These are phyloP conservation scores for Tuta absoluta DNA, from an alignment of 2,888 invertebrate genomes.

Conservation along the genomic window DNA sequence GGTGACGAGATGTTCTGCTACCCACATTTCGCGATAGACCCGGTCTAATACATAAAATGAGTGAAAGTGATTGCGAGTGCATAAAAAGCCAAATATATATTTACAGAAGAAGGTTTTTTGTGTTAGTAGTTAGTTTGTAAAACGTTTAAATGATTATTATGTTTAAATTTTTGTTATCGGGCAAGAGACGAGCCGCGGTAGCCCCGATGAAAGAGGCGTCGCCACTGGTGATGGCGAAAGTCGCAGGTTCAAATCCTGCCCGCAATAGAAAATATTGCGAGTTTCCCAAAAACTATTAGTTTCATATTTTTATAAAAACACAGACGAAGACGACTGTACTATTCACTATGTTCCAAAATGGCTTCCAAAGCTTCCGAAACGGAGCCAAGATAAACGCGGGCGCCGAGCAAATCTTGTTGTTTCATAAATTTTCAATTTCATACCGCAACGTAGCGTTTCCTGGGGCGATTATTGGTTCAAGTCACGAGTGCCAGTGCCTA, in stretches of 20 bases:
- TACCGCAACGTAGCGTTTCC: slow-evolving; percentile 42
- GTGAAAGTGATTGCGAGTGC: too few species aligned
- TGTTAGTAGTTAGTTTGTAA: too few species aligned
- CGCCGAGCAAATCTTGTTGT: slow-evolving; percentile 46
- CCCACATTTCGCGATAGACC: too few species aligned
- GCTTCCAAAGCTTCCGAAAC: slow-evolving; percentile 27
- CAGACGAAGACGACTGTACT: neutral
- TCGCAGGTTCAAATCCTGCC: neutral
- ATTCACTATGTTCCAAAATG: slow-evolving; percentile 3
- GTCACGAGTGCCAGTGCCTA: neutral
- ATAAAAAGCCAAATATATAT: too few species aligned
- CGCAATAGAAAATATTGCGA: neutral
- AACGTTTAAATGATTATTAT: too few species aligned
- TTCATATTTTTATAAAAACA: neutral
- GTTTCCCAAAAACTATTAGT: neutral
- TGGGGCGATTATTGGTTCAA: slow-evolving; percentile 6
- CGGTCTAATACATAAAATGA: too few species aligned
- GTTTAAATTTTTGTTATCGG: too few species aligned
- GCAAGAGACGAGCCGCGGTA: too few species aligned
- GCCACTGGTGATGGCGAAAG: too few species aligned
- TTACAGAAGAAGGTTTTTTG: too few species aligned
- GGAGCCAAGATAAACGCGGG: slow-evolving; percentile 33
- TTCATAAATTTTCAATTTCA: slow-evolving; percentile 56
- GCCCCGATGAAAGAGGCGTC: too few species aligned
- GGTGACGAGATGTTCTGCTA: too few species aligned